These are phyloP conservation scores for Anguilla pacifica DNA, from an alignment of 2,797 vertebrate species.

Conservation along the genomic window DNA sequence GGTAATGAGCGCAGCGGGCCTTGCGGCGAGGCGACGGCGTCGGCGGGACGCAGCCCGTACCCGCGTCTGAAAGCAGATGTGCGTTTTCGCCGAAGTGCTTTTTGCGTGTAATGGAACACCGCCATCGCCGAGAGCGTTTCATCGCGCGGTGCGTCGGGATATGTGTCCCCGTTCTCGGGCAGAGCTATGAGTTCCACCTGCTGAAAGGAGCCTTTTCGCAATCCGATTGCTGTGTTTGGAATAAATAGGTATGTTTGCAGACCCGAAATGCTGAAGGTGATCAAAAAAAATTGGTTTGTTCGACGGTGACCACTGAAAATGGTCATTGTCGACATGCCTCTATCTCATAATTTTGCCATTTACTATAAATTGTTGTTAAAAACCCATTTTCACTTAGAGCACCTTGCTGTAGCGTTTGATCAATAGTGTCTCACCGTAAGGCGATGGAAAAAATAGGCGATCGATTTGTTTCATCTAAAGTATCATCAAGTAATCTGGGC, in stretches of 20 bases:
- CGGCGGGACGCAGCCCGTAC: too few relatives aligned
- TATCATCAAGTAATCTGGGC: slow-evolving; percentile 13
- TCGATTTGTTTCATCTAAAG: slow-evolving; percentile 19
- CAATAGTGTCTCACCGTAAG: slow-evolving; percentile 5
- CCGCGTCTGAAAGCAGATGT: neutral
- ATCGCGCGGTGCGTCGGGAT: neutral
- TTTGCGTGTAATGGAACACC: neutral
- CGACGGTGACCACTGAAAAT: neutral
- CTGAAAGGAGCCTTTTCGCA: neutral
- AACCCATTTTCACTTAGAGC: neutral
- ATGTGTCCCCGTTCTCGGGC: neutral
- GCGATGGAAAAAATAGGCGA: slow-evolving; percentile 4
- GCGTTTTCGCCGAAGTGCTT: neutral
- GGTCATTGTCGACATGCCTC: neutral
- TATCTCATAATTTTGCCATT: slow-evolving; percentile 8
- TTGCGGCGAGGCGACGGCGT: too few relatives aligned
- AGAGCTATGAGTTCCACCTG: neutral
- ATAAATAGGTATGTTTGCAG: neutral
- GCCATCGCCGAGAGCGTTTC: neutral
- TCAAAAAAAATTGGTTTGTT: neutral
- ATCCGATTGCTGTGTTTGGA: neutral
- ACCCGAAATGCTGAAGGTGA: neutral
- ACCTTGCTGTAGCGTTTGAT: neutral
- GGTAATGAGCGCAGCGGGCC: neutral
- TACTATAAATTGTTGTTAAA: slow-evolving; percentile 1